Conservation (phyloP, 2,888 invertebrate genomes). For the Trichogramma evanescens region DNA sequence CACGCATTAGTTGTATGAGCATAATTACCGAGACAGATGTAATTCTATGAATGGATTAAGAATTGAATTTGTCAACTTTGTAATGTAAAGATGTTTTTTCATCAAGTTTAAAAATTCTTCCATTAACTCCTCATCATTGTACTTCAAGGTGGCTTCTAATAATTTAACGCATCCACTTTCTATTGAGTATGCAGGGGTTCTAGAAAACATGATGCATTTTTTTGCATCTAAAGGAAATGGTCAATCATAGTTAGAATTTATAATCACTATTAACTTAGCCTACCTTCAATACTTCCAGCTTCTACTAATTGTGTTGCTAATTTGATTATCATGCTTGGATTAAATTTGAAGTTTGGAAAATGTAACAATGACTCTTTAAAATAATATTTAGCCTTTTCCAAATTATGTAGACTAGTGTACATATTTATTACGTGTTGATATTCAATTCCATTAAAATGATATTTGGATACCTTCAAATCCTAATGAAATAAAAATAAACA, state of each 20-base stretch:
- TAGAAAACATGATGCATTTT: not conserved
- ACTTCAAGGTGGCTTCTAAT: not conserved
- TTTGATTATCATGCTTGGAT: not conserved
- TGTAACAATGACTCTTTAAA: not conserved
- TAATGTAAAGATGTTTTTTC: not conserved
- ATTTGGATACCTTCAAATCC: not conserved
- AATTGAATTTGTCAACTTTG: not conserved
- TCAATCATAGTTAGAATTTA: not conserved
- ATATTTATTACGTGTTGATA: not conserved
- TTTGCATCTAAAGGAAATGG: not conserved
- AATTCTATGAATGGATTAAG: not conserved
- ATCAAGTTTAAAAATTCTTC: not conserved
- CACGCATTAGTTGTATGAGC: not conserved
- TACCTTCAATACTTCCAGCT: not conserved
- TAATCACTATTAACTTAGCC: not conserved
- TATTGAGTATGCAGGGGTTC: not conserved
- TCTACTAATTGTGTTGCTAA: not conserved
- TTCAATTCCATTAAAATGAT: not conserved
- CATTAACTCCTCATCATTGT: not conserved
- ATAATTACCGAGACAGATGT: not conserved
- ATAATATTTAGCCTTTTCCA: not conserved
- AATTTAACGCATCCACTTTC: not conserved
- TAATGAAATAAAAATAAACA: not conserved
- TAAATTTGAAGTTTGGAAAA: not conserved
- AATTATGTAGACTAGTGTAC: constrained; percentile 1